Evolutionary conservation across 2,113 vertebrate genomes (phyloP).

Genomic region (Aegotheles bennettii): DNA sequence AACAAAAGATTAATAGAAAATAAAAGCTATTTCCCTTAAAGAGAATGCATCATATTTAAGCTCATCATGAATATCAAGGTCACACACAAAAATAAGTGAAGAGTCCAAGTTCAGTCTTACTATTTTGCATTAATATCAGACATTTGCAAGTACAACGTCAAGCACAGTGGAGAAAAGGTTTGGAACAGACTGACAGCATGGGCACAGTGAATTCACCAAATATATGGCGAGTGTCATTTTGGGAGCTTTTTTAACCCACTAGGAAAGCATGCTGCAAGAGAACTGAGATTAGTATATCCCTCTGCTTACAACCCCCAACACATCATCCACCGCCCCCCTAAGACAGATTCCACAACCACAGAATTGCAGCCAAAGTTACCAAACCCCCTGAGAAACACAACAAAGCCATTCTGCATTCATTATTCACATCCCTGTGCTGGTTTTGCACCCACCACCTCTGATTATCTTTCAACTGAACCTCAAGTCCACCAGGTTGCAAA

Average conservation of each 20-base stretch:
- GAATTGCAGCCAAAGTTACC: not conserved
- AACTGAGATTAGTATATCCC: not conserved
- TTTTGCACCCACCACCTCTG: not conserved
- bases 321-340: not conserved
- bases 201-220: not conserved
- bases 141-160: not conserved
- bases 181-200: not conserved
- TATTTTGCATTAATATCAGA: not conserved
- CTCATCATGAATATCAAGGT: rapidly evolving
- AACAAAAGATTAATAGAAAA: not conserved
- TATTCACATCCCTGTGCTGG: not conserved
- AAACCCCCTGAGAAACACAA: not conserved
- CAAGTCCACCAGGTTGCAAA: not conserved
- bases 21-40: not conserved
- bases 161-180: not conserved
- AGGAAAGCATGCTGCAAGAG: not conserved
- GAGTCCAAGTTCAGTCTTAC: not conserved
- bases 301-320: not conserved
- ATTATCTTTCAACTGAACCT: not conserved
- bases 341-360: not conserved
- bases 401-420: not conserved
- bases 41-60: not conserved
- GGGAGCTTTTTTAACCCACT: not conserved
- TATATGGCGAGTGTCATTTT: not conserved
- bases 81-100: not conserved